These are phyloP conservation scores for Mormoops blainvillei DNA, from an alignment of 2,113 vertebrate species.

Conservation along the genomic window DNA sequence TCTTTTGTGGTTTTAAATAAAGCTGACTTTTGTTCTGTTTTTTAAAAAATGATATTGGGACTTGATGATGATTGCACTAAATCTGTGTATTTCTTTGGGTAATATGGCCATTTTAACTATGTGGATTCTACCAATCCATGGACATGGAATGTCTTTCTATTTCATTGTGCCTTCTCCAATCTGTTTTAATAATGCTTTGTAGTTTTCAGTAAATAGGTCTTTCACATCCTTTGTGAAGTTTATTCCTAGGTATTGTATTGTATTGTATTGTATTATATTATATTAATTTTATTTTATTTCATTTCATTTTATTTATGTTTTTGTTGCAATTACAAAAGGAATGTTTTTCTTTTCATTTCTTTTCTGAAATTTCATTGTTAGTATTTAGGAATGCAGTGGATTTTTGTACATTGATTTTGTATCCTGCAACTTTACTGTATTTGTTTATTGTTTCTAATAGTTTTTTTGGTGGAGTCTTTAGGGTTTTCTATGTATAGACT, in stretches of 20 bases:
- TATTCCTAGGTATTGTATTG: no score
- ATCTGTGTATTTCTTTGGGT: background rate
- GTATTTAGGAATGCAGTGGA: background rate
- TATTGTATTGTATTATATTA: no score
- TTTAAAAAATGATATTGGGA: background rate
- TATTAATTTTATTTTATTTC: no score
- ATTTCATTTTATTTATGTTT: no score
- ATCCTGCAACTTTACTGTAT: background rate
- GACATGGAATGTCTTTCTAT: background rate
- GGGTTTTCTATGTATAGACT: background rate
- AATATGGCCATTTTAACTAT: background rate
- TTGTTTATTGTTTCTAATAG: background rate
- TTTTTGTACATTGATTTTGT: background rate
- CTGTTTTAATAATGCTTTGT: background rate
- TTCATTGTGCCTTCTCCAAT: background rate
- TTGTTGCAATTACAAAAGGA: no score
- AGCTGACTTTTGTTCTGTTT: background rate
- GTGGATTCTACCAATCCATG: no score
- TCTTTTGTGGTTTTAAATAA: background rate
- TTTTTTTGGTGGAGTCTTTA: background rate
- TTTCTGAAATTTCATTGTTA: no score
- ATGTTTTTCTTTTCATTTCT: no score
- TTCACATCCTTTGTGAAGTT: background rate
- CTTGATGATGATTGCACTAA: background rate
- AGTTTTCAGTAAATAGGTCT: background rate